Conservation (phyloP, 2,797 vertebrate species). For the Danio choprae region DNA sequence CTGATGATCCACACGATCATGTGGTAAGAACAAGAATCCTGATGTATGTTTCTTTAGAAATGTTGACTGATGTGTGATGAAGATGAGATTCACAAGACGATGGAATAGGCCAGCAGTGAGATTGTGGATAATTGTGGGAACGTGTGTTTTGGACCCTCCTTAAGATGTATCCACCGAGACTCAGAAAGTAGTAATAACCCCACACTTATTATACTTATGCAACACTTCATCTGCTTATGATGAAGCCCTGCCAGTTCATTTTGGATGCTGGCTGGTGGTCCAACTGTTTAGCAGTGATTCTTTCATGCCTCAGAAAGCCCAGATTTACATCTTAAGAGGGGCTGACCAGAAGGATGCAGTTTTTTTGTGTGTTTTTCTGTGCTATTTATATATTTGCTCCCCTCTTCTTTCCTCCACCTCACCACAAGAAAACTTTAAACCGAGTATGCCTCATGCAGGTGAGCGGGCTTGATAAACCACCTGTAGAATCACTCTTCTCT, state of each 20-base stretch:
- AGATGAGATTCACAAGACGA: slow-evolving; percentile 66
- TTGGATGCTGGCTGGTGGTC: slow-evolving; percentile 18
- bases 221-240: slow-evolving; percentile 25
- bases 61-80: slow-evolving; percentile 56
- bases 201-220: background rate
- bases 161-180: background rate
- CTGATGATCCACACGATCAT: background rate
- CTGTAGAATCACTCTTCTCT: too few relatives aligned
- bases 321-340: slow-evolving; percentile 14
- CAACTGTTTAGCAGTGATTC: slow-evolving; percentile 6
- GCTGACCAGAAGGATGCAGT: background rate
- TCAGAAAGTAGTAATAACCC: background rate
- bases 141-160: slow-evolving; percentile 31
- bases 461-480: too few relatives aligned
- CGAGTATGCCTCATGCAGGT: too few relatives aligned
- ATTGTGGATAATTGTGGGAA: slow-evolving; percentile 68
- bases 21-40: background rate
- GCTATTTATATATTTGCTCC: slow-evolving; percentile 4
- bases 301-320: background rate
- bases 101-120: slow-evolving; percentile 29
- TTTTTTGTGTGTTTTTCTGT: background rate
- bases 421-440: too few relatives aligned
- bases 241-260: background rate
- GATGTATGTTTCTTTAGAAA: background rate
- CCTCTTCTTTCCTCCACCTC: too few relatives aligned